Evolutionary conservation across 1,140 invertebrate genomes (phyloP).

Genomic region (Druon quercuslanigerum): DNA sequence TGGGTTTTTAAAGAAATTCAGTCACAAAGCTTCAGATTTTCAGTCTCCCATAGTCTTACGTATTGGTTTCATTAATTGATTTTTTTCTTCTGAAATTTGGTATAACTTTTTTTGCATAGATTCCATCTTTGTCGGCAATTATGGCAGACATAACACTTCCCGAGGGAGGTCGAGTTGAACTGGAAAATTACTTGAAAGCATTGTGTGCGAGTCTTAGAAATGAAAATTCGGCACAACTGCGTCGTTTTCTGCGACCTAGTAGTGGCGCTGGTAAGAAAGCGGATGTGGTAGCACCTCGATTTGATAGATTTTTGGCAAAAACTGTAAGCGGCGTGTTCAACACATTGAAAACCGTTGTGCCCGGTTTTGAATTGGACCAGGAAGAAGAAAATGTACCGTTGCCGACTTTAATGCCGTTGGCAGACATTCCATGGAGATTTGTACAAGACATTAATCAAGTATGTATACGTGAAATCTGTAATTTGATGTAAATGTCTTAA

Average conservation of each 20-base stretch:
- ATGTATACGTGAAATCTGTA: conserved; percentile 34
- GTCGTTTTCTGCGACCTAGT: conserved; percentile 68
- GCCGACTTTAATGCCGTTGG: conserved; percentile 68
- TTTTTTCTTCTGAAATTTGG: neutral
- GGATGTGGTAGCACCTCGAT: conserved; percentile 64
- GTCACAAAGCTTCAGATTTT: too few species aligned
- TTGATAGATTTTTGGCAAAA: conserved; percentile 69
- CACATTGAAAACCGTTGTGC: conserved; percentile 68
- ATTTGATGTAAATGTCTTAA: too few species aligned
- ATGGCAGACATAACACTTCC: conserved; percentile 66
- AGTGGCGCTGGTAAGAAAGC: conserved; percentile 66
- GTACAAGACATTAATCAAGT: conserved; percentile 67
- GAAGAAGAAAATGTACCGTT: conserved; percentile 63
- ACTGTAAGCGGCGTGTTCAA: conserved; percentile 70
- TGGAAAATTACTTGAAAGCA: conserved; percentile 67
- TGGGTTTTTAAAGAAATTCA: too few species aligned
- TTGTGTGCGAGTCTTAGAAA: conserved; percentile 64
- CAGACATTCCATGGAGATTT: conserved; percentile 71
- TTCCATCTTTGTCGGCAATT: conserved; percentile 56
- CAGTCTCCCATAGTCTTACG: too few species aligned
- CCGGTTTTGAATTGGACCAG: conserved; percentile 69
- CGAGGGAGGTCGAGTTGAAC: conserved; percentile 66
- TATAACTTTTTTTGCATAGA: conserved; percentile 46
- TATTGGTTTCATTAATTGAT: neutral
- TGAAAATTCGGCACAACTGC: conserved; percentile 62